Evolutionary conservation across 2,888 invertebrate species (phyloP).

Genomic region (Hedychridium roseum): DNA sequence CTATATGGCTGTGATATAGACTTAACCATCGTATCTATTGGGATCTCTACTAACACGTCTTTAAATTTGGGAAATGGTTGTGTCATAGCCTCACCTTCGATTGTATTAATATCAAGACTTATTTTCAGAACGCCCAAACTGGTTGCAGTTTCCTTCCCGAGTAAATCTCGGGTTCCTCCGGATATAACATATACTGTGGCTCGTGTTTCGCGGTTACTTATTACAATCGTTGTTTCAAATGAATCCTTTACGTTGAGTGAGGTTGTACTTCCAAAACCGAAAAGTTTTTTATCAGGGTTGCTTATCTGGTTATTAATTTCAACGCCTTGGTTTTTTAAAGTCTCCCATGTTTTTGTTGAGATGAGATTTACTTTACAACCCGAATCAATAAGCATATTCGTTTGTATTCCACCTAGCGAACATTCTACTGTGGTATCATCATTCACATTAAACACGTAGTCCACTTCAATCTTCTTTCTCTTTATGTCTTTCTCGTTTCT

Average conservation of each 20-base stretch:
- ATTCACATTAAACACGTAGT: conserved; percentile 18
- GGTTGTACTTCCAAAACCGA: conserved; percentile 26
- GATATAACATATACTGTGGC: conserved; percentile 22
- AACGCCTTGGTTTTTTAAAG: conserved; percentile 13
- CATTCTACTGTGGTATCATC: conserved; percentile 15
- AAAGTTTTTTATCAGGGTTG: conserved; percentile 23
- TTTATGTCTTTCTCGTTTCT: background rate
- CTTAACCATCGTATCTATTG: background rate
- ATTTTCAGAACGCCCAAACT: background rate
- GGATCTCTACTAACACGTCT: background rate
- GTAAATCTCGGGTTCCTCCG: conserved; percentile 10
- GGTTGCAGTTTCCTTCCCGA: conserved; percentile 28
- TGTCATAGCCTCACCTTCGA: background rate
- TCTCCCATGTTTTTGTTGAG: conserved; percentile 19
- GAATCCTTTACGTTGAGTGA: conserved; percentile 24
- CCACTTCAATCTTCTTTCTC: background rate
- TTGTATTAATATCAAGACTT: background rate
- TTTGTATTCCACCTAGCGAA: conserved; percentile 20
- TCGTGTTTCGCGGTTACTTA: conserved; percentile 1
- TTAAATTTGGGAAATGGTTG: background rate
- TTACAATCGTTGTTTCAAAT: conserved; percentile 24
- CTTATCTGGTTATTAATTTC: conserved; percentile 14
- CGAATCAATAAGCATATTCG: conserved; percentile 31
- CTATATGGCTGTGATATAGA: background rate
- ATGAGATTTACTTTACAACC: conserved; percentile 30